These are phyloP conservation scores for Anguilla anguilla DNA, from an alignment of 2,797 vertebrate genomes.

Conservation along the genomic window DNA sequence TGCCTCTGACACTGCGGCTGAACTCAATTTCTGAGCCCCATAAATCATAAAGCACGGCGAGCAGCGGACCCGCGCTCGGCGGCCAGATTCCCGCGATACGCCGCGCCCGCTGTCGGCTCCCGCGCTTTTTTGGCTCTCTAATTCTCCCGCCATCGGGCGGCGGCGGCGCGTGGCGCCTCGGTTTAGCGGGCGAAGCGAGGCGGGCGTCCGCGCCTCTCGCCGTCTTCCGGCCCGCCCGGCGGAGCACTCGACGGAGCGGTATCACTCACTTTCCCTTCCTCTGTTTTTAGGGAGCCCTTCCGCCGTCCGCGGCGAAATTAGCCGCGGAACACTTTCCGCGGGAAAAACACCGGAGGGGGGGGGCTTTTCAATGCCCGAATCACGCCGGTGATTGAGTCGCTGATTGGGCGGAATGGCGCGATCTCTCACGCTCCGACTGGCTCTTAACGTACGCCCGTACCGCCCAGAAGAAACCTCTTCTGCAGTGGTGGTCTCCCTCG, in stretches of 20 bases:
- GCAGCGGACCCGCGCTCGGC: slow-evolving; percentile 8
- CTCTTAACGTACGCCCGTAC: neutral
- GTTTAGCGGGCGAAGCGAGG: neutral
- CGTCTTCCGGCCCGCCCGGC: neutral
- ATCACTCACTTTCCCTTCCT: neutral
- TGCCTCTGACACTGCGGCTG: slow-evolving; percentile 40
- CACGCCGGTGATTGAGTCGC: neutral
- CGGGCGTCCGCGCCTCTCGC: neutral
- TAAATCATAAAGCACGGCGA: slow-evolving; percentile 43
- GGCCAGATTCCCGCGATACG: slow-evolving; percentile 8
- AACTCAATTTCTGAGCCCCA: slow-evolving; percentile 52
- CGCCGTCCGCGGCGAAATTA: neutral
- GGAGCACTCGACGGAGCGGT: neutral
- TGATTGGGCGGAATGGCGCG: neutral
- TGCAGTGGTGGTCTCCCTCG: neutral
- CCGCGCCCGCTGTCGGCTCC: neutral
- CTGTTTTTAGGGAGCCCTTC: neutral
- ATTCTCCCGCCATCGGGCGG: neutral
- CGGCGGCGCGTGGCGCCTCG: neutral
- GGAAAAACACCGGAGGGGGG: neutral
- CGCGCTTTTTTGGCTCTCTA: neutral
- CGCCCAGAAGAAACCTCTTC: neutral
- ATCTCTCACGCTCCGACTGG: neutral
- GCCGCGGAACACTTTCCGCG: neutral
- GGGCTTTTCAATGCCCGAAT: neutral